phyloP scores from a whole-genome alignment of 2,113 vertebrate species.

The Atlantisia rogersi region DNA sequence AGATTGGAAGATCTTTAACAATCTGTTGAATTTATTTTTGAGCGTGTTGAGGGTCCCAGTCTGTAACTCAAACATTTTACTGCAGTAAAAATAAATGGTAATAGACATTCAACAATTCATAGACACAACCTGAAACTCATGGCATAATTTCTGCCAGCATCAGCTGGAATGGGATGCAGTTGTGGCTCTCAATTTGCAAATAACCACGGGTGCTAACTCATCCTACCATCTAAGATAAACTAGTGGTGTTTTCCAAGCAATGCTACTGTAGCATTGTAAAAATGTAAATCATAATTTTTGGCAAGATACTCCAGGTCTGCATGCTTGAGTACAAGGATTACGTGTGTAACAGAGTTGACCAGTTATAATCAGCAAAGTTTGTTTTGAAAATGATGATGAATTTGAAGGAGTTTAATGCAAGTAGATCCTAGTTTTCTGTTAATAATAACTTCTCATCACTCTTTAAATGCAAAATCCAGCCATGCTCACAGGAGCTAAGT shows the following conservation, averaged over 20 bases:
- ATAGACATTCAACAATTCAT: not conserved
- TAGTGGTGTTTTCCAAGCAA: not conserved
- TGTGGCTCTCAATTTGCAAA: not conserved
- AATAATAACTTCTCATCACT: not conserved
- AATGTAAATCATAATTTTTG: not conserved
- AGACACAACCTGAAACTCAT: not conserved
- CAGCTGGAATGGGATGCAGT: not conserved
- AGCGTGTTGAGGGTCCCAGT: not conserved
- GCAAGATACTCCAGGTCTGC: not conserved
- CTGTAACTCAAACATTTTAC: not conserved
- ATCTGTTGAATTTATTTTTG: not conserved
- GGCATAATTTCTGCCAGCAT: not conserved
- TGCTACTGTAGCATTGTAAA: not conserved
- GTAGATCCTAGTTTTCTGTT: not conserved
- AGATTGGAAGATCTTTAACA: not conserved
- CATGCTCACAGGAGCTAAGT: not conserved
- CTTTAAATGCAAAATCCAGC: not conserved
- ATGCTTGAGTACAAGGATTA: too few relatives aligned
- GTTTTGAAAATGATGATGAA: not conserved
- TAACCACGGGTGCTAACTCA: rapidly evolving
- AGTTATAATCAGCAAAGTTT: not conserved
- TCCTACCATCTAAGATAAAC: not conserved
- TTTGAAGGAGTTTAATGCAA: not conserved
- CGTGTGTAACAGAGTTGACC: not conserved
- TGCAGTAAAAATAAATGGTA: not conserved